Evolutionary conservation across 2,888 invertebrate species (phyloP), one percentile per base, ranked within the genome.

Genomic region (Bhutanitis thaidina): DNA sequence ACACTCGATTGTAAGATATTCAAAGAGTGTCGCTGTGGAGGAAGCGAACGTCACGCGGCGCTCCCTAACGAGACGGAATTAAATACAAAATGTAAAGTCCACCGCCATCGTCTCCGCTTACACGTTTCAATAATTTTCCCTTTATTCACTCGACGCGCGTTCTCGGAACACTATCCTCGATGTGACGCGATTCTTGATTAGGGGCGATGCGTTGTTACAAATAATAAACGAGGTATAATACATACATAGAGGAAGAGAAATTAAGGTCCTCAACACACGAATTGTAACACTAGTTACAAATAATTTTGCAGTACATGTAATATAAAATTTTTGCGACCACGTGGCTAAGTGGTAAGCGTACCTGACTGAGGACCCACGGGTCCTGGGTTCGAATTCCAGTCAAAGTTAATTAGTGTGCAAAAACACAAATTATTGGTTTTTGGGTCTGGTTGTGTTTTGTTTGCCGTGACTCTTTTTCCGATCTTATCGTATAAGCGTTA

Each of bases 11-110:
- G 46, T 52, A 37, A 46, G 29, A 43, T 78, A 86, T 84, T 86
- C 86, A 70, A 72, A 63, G 64, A 64, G 72, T 71, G 81, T 81
- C 74, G 63, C 69, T 56, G 65, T 27, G 64, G 73, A 86, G 87
- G 87, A 87, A 84, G 71, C 75, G 68, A 58, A 71, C 81, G 77
- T 81, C 85, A 81, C 78, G 74, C 65, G 60, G 65, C 66, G 72
- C 68, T 65, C 68, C 70, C 74, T 73, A 77, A 77, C 81, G 74
- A 81, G 84, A 83, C 83, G 69, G 79, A 81, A 81, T 86, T 83
- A 84, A 83, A 85, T 80, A 80, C 78, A 68, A 77, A 20, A 74
- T 75, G 79, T 77, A 77, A 78, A 76, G 77, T 72, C 67, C 52
- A 54, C 14, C 29, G 36, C 48, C 37, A 48, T 52, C 63, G 67